Evolutionary conservation across 2,888 invertebrate species (phyloP), one percentile per base, ranked within the genome.

Genomic region (Microplitis manilae): DNA sequence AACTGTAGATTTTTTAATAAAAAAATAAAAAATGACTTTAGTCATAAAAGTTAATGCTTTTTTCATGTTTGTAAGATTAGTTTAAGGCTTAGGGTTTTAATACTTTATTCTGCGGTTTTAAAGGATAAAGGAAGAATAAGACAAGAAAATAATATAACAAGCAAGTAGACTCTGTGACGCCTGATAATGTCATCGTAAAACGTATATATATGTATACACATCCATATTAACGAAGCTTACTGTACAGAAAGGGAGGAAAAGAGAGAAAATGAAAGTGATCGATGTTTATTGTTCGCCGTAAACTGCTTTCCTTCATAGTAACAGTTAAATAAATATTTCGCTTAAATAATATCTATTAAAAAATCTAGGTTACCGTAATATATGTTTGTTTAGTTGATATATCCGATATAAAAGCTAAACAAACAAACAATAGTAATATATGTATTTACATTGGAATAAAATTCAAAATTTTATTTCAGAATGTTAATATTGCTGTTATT

Each of bases 101-200:
- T 68, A 15, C 39, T 40, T 15, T 40, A 68, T 68, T 68, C n/a
- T 15, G 39, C 39, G 38, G 6, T 15, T 40, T 38, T 40, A 15
- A 38, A 15, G 15, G 41, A 40, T 39, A 68, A 41, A 17, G 68
- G 68, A 68, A 41, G 15, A 68, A 68, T 68, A 68, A 40, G 9
- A 20, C 40, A 41, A 15, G 41, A 68, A 39, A 17, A 68, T 9
- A 68, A 41, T 68, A 20, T 40, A 68, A 50, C 50, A 50, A 41
- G 68, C 41, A 68, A 68, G 68, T 50, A 68, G 68, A 68, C 68
- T 68, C 17, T 15, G 41, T 68, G 68, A 20, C 41, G 68, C 68
- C 20, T 68, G n/a, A 41, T 41, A 13, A 68, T 68, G 17, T 13
- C 15, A 17, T 41, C 67, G 15, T 15, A 67, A n/a, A 39, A 9